Conservation (phyloP, 2,888 invertebrate genomes). For the Azorinus chamasolen region DNA sequence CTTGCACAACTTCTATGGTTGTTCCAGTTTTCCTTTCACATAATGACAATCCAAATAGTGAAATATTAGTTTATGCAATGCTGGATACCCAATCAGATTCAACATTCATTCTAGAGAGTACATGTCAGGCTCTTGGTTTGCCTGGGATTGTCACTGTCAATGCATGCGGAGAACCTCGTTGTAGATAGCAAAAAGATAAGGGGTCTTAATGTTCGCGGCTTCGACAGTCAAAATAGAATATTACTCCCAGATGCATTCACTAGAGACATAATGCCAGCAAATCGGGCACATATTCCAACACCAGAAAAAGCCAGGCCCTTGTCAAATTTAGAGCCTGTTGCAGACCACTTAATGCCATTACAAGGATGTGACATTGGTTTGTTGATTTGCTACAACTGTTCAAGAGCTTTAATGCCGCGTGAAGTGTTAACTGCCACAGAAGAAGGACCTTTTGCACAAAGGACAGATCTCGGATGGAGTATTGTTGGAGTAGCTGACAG, state of each 20-base stretch:
- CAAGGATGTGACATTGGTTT: slow-evolving; percentile 47
- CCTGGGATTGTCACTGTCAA: slow-evolving; percentile 40
- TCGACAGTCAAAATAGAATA: not conserved
- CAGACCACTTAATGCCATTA: slow-evolving; percentile 30
- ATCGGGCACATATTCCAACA: slow-evolving; percentile 62
- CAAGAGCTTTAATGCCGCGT: slow-evolving; percentile 57
- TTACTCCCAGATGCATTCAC: slow-evolving; percentile 52
- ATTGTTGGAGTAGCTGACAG: slow-evolving; percentile 36
- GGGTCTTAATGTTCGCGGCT: slow-evolving; percentile 41
- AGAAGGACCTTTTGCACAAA: slow-evolving; percentile 53
- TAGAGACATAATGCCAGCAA: slow-evolving; percentile 50
- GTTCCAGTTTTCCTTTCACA: slow-evolving; percentile 59
- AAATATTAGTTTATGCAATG: slow-evolving; percentile 63
- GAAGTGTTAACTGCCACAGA: slow-evolving; percentile 40
- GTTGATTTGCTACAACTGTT: slow-evolving; percentile 63
- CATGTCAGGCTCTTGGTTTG: slow-evolving; percentile 29
- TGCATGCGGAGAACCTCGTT: slow-evolving; percentile 26
- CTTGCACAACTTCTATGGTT: slow-evolving; percentile 27
- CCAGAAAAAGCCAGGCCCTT: slow-evolving; percentile 49
- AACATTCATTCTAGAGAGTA: slow-evolving; percentile 46
- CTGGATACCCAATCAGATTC: slow-evolving; percentile 66
- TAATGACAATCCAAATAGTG: slow-evolving; percentile 39
- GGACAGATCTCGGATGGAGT: slow-evolving; percentile 63
- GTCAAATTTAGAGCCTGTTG: slow-evolving; percentile 47
- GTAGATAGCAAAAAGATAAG: slow-evolving; percentile 18